Conservation (phyloP, 2,888 invertebrate species). For the Lasioglossum figueresi region DNA sequence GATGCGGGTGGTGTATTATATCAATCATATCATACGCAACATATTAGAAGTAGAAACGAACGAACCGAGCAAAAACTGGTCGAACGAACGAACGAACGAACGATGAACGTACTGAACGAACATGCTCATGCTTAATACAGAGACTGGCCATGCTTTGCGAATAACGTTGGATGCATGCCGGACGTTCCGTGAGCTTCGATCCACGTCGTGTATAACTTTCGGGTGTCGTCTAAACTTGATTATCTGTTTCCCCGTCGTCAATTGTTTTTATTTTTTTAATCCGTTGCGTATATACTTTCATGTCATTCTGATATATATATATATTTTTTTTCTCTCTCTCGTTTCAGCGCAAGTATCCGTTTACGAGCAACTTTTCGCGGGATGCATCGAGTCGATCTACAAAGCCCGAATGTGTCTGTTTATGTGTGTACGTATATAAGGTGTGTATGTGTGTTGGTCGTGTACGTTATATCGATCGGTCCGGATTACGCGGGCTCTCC, state of each 20-base stretch:
- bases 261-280: neutral
- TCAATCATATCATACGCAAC: conserved; percentile 4
- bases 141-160: conserved; percentile 78
- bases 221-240: conserved; percentile 18
- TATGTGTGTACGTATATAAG: neutral
- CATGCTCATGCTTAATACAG: conserved; percentile 81
- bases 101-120: conserved; percentile 76
- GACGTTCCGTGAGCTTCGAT: conserved; percentile 56
- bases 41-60: conserved; percentile 47
- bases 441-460: neutral
- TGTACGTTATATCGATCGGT: conserved; percentile 34
- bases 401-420: conserved; percentile 29
- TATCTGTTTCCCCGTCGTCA: conserved; percentile 13
- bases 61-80: conserved; percentile 55
- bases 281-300: neutral
- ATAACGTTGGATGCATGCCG: conserved; percentile 70
- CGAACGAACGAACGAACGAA: conserved; percentile 64
- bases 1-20: conserved; percentile 63
- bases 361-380: conserved; percentile 31
- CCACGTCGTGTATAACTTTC: conserved; percentile 45
- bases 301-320: neutral
- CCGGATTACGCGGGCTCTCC: conserved; percentile 10
- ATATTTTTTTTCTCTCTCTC: neutral
- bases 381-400: conserved; percentile 54
- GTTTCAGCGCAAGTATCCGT: conserved; percentile 20